Percentiles rank a stretch among this genome's conserved stretches.
Evolutionary conservation across 2,797 vertebrate species (phyloP).

Genomic region (Brotula barbata): DNA sequence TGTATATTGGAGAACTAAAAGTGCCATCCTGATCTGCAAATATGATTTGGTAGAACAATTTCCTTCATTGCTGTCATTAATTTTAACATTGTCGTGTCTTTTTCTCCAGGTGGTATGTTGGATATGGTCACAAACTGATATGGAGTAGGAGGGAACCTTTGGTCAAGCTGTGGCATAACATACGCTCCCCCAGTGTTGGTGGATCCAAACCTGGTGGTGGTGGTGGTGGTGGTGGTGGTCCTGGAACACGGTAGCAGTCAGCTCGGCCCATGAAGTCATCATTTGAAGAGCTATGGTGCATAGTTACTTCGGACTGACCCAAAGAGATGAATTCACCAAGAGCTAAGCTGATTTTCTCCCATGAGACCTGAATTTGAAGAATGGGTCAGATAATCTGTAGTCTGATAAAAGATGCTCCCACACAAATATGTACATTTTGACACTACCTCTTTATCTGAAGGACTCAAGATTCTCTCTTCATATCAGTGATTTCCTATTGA

Average conservation of each 20-base stretch:
- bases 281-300: neutral
- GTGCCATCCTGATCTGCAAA: no score
- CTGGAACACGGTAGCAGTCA: slow-evolving; percentile 37
- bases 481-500: neutral
- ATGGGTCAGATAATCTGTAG: slow-evolving; percentile 6
- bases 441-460: neutral
- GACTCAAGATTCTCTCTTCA: neutral
- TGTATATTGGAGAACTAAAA: no score
- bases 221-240: neutral
- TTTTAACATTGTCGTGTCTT: neutral
- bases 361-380: neutral
- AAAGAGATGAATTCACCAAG: slow-evolving; percentile 22
- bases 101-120: slow-evolving; percentile 84
- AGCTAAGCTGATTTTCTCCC: slow-evolving; percentile 8
- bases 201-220: slow-evolving; percentile 53
- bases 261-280: neutral
- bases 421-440: neutral
- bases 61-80: neutral
- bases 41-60: neutral
- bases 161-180: slow-evolving; percentile 89
- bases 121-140: slow-evolving; percentile 86
- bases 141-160: slow-evolving; percentile 90
- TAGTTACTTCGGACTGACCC: slow-evolving; percentile 24
- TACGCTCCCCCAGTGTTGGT: slow-evolving; percentile 77
- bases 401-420: slow-evolving; percentile 4